Evolutionary conservation across 2,113 vertebrate genomes (phyloP).

Genomic region (Riparia riparia): DNA sequence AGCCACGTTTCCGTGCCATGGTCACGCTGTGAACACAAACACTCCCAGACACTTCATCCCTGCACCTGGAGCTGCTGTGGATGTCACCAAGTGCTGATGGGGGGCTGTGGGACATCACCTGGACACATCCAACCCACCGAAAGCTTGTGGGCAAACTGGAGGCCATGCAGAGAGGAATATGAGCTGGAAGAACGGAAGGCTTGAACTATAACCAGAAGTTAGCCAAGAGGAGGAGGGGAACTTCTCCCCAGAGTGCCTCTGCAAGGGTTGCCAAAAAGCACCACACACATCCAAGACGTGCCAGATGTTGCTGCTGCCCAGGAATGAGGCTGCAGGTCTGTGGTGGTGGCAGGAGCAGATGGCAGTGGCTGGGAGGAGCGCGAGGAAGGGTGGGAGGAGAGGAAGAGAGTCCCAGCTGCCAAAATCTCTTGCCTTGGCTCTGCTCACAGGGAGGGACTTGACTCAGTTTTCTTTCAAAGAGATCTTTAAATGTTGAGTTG

Average conservation of each 20-base stretch:
- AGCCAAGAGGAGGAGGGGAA: not conserved
- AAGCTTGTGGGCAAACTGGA: not conserved
- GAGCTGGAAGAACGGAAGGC: rapidly evolving
- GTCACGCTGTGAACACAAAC: not conserved
- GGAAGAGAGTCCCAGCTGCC: slow-evolving; percentile 23
- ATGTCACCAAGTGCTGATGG: not conserved
- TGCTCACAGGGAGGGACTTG: not conserved
- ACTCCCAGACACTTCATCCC: not conserved
- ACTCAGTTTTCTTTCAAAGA: not conserved
- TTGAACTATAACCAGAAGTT: not conserved
- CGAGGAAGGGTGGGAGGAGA: slow-evolving; percentile 26
- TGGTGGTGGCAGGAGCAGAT: slow-evolving; percentile 19
- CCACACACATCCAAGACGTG: not conserved
- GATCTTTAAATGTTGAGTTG: not conserved
- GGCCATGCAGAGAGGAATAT: not conserved
- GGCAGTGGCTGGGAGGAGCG: slow-evolving; percentile 17
- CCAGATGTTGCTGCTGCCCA: slow-evolving; percentile 57
- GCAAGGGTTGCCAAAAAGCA: slow-evolving; percentile 29
- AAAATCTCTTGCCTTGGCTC: slow-evolving; percentile 22
- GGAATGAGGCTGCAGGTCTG: slow-evolving; percentile 36
- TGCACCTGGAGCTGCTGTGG: not conserved
- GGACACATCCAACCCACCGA: not conserved
- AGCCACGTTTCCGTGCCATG: not conserved
- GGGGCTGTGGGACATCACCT: not conserved
- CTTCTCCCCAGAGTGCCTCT: not conserved